A percentile compares a stretch with the other conserved stretches of the same genome.
Evolutionary conservation across 2,113 vertebrate genomes (phyloP).

Genomic region (Pelecanus crispus): DNA sequence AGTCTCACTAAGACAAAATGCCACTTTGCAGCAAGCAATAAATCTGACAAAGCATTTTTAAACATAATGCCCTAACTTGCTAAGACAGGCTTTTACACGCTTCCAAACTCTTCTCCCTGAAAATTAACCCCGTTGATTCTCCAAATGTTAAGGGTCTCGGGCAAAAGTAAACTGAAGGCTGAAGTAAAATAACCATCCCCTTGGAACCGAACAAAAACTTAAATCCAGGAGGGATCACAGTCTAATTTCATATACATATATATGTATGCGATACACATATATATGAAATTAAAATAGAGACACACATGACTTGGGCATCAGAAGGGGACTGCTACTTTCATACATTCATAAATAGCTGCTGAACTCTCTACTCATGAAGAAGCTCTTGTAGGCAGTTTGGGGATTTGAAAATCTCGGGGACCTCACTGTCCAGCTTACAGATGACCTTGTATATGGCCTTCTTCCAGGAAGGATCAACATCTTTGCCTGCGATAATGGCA

Average conservation of each 20-base stretch:
- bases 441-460: constrained; percentile 99
- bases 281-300: constrained; percentile 74
- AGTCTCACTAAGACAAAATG: constrained; percentile 71
- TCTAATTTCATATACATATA: constrained; percentile 70
- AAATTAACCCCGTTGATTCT: constrained; percentile 71
- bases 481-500: constrained; percentile 98
- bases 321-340: constrained; percentile 75
- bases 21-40: constrained; percentile 78
- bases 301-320: constrained; percentile 70
- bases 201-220: constrained; percentile 57
- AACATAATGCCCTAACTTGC: constrained; percentile 81
- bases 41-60: constrained; percentile 74
- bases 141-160: constrained; percentile 76
- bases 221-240: constrained; percentile 65
- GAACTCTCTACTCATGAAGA: constrained; percentile 93
- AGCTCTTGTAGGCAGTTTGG: constrained; percentile 99
- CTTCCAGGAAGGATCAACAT: constrained; percentile 99
- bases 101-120: constrained; percentile 80
- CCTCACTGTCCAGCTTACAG: constrained; percentile 99
- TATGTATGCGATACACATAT: constrained; percentile 69
- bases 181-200: constrained; percentile 78
- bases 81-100: constrained; percentile 77
- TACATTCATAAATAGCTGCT: constrained; percentile 81
- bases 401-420: constrained; percentile 98
- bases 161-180: constrained; percentile 76